Evolutionary conservation across 2,888 invertebrate genomes (phyloP), one percentile per base, ranked within the genome.

Genomic region (Tupiocoris notatus): DNA sequence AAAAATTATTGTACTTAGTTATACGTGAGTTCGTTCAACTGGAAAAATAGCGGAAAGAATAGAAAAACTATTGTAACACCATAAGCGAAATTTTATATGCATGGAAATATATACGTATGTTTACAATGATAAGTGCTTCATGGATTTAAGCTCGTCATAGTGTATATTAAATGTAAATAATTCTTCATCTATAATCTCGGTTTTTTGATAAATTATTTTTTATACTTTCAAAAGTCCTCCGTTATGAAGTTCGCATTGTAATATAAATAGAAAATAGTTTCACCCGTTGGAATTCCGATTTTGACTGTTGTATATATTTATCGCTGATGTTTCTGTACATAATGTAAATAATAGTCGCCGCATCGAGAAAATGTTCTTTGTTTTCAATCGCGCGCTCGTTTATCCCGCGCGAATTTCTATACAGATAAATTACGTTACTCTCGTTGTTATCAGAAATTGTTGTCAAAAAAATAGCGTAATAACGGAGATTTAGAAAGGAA

Each of bases 201-300:
- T 39, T 59, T 73, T 65, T 63, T 23, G 62, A 39, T 54, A 73
- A 73, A 73, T 73, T 73, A 73, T 73, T 73, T 73, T 73, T 73
- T 73, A 63, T 73, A 73, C 73, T 62, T 73, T 73, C 58, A 70
- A 25, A 70, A 24, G 22, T 59, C 58, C 59, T 59, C 24, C 7
- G 16, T 21, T 70, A 58, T 24, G 17, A 24, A 58, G 16, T 39
- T 20, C 9, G 20, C 39, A 39, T 67, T 67, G 67, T 67, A 67
- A 6, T 56, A 57, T 67, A 67, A 9, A n/a, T 20, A 57, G 39
- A 67, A 20, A 22, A 56, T 57, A 57, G 57, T 57, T 1, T 57
- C 22, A 20, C 22, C n/a, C n/a, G 12, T 21, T 57, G 22, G 39
- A 65, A 67, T 67, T 67, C 57, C 56, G 18, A 65, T 65, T 39